Conservation (phyloP, 2,113 vertebrate genomes). For the Plestiodon gilberti region DNA sequence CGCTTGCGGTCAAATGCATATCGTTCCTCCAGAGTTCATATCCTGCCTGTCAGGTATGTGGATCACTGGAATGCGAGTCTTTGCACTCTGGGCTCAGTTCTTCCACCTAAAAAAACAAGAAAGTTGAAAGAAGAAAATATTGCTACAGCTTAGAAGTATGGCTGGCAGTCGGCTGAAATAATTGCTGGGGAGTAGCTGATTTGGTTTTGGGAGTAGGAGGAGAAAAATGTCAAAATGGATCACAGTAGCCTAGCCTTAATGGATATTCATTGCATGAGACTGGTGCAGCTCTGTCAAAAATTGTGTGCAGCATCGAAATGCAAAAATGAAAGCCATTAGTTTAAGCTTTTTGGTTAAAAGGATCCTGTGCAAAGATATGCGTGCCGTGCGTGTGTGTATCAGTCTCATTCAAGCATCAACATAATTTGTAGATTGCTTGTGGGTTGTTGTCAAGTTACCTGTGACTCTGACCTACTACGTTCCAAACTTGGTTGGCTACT, state of each 20-base stretch:
- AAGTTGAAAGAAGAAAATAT: not conserved
- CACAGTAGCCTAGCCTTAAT: not conserved
- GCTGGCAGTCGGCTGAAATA: not conserved
- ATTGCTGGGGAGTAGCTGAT: not conserved
- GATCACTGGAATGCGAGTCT: not conserved
- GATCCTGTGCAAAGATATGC: not conserved
- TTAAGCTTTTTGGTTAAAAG: not conserved
- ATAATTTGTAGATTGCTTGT: not conserved
- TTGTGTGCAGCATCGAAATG: not conserved
- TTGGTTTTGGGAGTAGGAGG: not conserved
- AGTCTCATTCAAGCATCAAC: not conserved
- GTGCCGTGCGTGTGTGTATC: not conserved
- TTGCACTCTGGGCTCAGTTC: not conserved
- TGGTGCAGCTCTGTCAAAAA: not conserved
- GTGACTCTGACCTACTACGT: not conserved
- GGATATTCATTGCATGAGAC: too few relatives aligned
- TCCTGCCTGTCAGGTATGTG: not conserved
- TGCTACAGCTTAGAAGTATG: not conserved
- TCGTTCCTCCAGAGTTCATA: not conserved
- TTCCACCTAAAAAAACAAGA: not conserved
- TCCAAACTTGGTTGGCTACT: not conserved
- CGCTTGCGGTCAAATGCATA: not conserved
- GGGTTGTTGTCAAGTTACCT: not conserved
- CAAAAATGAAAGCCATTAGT: not conserved
- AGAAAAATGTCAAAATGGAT: not conserved